Evolutionary conservation across 2,888 invertebrate species (phyloP), one percentile per base, ranked within the genome.

Genomic region (Euclidia mi): DNA sequence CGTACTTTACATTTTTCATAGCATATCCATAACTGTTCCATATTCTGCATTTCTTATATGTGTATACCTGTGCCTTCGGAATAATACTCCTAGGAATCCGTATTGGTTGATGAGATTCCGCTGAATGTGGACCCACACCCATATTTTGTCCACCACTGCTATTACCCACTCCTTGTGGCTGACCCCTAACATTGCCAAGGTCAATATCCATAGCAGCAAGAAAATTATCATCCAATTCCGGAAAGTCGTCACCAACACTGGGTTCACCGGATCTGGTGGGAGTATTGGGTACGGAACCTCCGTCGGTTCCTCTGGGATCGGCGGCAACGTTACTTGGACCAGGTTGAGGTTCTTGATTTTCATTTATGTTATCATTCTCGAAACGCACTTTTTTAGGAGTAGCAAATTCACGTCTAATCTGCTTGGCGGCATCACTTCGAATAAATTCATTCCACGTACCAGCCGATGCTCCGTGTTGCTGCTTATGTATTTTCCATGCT

Each of bases 31-130:
- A 51, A 9, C n/a, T 15, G 38, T 51, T 51, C 51, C 51, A 51
- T 44, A 51, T 38, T 44, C 51, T 44, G 18, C 44, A 37, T 10
- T 51, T 51, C 29, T 29, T 43, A 53, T 42, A 47, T 35, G 32
- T 41, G 29, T 55, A 47, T 55, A 55, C n/a, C 37, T 47, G 47
- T 55, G 47, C 28, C 47, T 14, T 29, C 53, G 52, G 53, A 47
- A 55, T 47, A 55, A 47, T 29, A 55, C 47, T 47, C 14, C 53
- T 12, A 47, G 53, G 53, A 38, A 55, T 55, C 42, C 47, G 53
- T 55, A 47, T 47, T 29, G 40, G n/a, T 41, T 3, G 1, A 41
- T 14, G 0, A 53, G 45, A 38, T 46, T 53, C 14, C 53, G 53
- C 35, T 53, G 46, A 53, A 46, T 53, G 40, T 46, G 43, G 15